A percentile compares a stretch with the other conserved stretches of the same genome.
phyloP scores from a whole-genome alignment of 2,888 invertebrate genomes.

The Polydrusus pterygomalis region DNA sequence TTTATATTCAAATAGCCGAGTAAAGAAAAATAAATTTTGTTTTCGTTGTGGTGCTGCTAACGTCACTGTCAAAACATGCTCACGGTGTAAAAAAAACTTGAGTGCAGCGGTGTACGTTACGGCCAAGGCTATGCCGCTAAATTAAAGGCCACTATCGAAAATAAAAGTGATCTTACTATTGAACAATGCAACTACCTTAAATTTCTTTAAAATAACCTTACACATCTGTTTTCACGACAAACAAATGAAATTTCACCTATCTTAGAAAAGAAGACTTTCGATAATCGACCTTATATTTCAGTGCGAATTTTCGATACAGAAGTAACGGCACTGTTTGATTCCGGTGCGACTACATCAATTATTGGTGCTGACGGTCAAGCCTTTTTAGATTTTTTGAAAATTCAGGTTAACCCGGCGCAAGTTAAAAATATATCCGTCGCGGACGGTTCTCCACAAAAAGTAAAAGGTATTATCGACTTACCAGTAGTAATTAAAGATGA shows the following conservation, averaged over 20 bases:
- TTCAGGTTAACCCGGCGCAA: not conserved
- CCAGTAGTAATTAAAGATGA: constrained; percentile 39
- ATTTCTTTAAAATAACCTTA: not conserved
- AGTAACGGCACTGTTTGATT: constrained; percentile 47
- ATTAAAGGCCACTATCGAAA: not conserved
- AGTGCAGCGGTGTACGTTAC: not conserved
- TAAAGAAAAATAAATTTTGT: constrained; percentile 44
- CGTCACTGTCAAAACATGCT: constrained; percentile 40
- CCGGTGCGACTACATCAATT: constrained; percentile 48
- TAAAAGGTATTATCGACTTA: constrained; percentile 38
- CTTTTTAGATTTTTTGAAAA: constrained; percentile 23
- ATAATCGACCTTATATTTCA: constrained; percentile 47
- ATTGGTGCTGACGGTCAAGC: constrained; percentile 31
- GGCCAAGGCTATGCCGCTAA: not conserved
- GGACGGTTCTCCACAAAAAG: constrained; percentile 41
- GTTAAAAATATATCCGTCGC: constrained; percentile 34
- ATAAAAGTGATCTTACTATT: not conserved
- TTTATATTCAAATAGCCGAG: not conserved
- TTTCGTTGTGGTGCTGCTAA: constrained; percentile 45
- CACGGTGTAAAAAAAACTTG: constrained; percentile 49
- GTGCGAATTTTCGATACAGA: constrained; percentile 39
- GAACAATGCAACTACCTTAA: not conserved
- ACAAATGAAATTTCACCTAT: constrained; percentile 26
- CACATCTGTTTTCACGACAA: not conserved
- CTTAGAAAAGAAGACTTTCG: constrained; percentile 26